Evolutionary conservation across 2,113 vertebrate genomes (phyloP), one percentile per base, ranked within the genome.

Genomic region (Sceloporus tristichus): DNA sequence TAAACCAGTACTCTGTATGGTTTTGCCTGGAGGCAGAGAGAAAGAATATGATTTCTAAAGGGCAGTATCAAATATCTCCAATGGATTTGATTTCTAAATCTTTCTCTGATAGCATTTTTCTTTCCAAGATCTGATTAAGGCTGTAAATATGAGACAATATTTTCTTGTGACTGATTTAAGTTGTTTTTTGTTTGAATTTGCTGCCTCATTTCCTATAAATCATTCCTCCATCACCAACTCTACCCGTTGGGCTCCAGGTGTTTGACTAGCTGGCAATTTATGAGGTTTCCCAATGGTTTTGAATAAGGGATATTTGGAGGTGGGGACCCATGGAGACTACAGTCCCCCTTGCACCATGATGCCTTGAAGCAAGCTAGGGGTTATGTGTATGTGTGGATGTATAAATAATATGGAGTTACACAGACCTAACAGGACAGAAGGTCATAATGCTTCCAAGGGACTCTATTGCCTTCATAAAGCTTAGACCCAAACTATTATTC

Each of bases 91-190:
- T 85, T 84, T 81, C 79, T 14, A 79, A 68, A n/a, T 38, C 38
- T 71, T 80, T 70, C 0, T 0, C 53, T 89, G 19, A 2, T 77
- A 13, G 25, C 73, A 27, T 27, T 85, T 84, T 85, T 79, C 87
- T 82, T 76, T 42, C 78, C 53, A 62, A 38, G 84, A 81, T 56
- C 19, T 74, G 65, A 3, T 27, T 77, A 29, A 73, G 92, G 21
- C 54, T 71, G 9, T 82, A 75, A 91, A 91, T 94, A 91, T 78
- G 74, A 42, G 18, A 0, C 34, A 85, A 23, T 88, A 88, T 91
- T 94, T 94, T 23, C 76, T 84, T 83, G 78, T 87, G 82, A 93
- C 83, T 38, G 77, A 92, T 76, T 79, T 59, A 85, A 90, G 87
- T 83, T 79, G 71, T 91, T 62, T 90, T 86, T 81, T 53, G 82